Evolutionary conservation across 2,113 vertebrate species (phyloP).

Genomic region (Psammodynastes pulverulentus): DNA sequence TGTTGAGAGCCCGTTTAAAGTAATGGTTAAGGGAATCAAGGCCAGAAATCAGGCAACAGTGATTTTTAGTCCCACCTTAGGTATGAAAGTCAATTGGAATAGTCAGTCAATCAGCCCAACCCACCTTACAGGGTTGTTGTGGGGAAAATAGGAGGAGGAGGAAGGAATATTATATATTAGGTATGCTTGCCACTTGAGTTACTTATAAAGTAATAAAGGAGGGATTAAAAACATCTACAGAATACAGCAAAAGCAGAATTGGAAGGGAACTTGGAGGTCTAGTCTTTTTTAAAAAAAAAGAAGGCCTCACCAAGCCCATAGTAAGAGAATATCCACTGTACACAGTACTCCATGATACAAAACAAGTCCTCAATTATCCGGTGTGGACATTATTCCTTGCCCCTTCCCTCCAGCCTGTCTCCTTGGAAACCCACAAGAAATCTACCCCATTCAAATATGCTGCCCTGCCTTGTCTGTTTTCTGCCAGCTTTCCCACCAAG

Average conservation of each 20-base stretch:
- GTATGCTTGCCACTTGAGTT: neutral
- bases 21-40: neutral
- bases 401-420: neutral
- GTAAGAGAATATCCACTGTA: neutral
- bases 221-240: neutral
- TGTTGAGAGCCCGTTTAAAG: neutral
- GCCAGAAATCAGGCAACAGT: neutral
- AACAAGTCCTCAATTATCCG: neutral
- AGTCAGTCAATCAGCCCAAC: neutral
- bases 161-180: neutral
- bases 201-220: neutral
- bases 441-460: neutral
- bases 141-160: neutral
- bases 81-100: neutral
- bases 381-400: neutral
- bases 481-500: neutral
- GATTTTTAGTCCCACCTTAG: neutral
- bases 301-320: neutral
- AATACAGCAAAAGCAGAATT: neutral
- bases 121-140: neutral
- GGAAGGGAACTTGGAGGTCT: neutral
- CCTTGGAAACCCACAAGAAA: neutral
- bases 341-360: neutral
- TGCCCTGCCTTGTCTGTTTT: neutral
- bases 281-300: neutral